A percentile compares a stretch with the other conserved stretches of the same genome.
Evolutionary conservation across 64 coral and sea anemone genomes (phyloP).

Genomic region (Acropora tenuis): DNA sequence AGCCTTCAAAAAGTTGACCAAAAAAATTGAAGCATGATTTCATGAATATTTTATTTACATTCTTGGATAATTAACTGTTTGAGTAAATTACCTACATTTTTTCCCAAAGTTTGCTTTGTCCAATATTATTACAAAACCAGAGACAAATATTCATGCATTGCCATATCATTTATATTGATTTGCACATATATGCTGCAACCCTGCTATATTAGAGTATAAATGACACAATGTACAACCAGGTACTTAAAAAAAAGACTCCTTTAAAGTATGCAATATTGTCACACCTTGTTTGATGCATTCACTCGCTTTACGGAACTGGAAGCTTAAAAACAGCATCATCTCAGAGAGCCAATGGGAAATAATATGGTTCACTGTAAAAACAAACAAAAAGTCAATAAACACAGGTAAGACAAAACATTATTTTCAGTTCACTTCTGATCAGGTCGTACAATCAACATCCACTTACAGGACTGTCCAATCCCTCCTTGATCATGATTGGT

Average conservation of each 20-base stretch:
- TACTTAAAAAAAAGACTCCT: not conserved
- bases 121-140: too few species aligned
- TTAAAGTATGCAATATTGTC: not conserved
- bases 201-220: not conserved
- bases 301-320: conserved; percentile 24
- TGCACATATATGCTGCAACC: not conserved
- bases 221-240: not conserved
- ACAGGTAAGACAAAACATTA: not conserved
- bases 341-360: conserved; percentile 50
- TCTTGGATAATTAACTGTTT: too few species aligned
- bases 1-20: too few species aligned
- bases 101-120: too few species aligned
- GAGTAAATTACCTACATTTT: too few species aligned
- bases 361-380: conserved; percentile 38
- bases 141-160: too few species aligned
- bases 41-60: too few species aligned
- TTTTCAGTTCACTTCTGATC: not conserved
- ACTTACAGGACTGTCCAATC: conserved; percentile 33
- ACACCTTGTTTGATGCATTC: conserved; percentile 33
- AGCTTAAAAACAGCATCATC: conserved; percentile 20
- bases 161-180: too few species aligned
- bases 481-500: conserved; percentile 51
- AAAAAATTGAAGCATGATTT: too few species aligned
- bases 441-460: not conserved
- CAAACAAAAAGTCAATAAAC: not conserved